Evolutionary conservation across 2,797 vertebrate genomes (phyloP), one percentile per base, ranked within the genome.

Genomic region (Gephyroberyx darwinii): DNA sequence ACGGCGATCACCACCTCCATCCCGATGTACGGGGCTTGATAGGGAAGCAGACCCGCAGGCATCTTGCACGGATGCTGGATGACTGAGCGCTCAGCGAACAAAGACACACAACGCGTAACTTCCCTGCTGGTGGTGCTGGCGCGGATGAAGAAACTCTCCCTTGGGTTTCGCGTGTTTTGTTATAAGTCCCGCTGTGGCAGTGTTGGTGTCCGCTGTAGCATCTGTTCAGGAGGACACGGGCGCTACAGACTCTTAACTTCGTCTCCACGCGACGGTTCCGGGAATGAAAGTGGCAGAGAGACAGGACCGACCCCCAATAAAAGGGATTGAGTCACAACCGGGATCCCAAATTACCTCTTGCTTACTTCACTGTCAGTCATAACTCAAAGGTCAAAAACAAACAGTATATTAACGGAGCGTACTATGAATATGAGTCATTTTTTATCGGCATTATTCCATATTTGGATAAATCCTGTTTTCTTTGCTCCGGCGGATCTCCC

Each of bases 1-100:
- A 97, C 57, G 17, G 96, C 95, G 45, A 98, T 96, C 81, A 96
- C 89, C 77, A 95, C 95, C 86, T 98, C 97, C 85, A 97, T 95
- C 62, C 92, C 92, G 84, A 96, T 97, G 91, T 98, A 98, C 64
- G 95, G 88, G 61, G 87, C 94, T 84, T 93, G 93, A 31, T 93
- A 92, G 75, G 92, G 84, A 17, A 92, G 75, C 82, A 95, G 85
- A 74, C 52, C 61, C 62, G 90, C 81, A 52, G 94, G 75, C 96
- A 98, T 97, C 83, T 8, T 90, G 26, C 62, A 31, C 53, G 43
- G 77, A 45, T 33, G 63, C 71, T 45, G 71, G 43, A 33, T 16
- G 66, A 53, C 74, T 31, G 83, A 12, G 86, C 77, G 83, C 77
- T 77, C 71, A 68, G 78, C 65, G 51, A 72, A 82, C 78, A 67